Evolutionary conservation across 1,140 invertebrate genomes (phyloP), one percentile per base, ranked within the genome.

Genomic region (Drosophila ercepeae): DNA sequence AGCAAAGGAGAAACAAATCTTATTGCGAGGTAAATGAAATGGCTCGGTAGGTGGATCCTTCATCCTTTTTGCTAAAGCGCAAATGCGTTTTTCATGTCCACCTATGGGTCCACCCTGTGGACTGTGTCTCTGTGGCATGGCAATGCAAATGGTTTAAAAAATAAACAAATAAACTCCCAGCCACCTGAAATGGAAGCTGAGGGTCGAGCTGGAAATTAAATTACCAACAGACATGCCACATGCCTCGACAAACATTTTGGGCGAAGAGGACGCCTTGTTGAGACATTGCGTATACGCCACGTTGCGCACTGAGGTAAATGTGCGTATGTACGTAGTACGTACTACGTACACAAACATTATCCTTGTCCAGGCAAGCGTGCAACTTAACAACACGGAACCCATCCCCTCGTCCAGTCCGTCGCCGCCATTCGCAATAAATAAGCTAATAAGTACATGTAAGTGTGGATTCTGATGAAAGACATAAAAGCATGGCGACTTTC

Each of bases 261-360:
- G 16, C 27, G 59, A 23, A 83, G 46, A 44, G 39, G 46, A 60
- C 39, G 27, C 29, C 41, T 36, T 48, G 44, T 36, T 49, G 25
- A 45, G 50, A 75, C 72, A 52, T 59, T 81, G 76, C 81, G 81
- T 84, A 84, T 86, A 84, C 77, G 81, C 81, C 67, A 79, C 72
- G 81, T 59, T 76, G 71, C 61, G 65, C 76, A 86, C 75, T 59
- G 69, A 81, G 58, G 57, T 63, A 86, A 86, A 79, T 79, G 86
- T 73, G n/a, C n/a, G n/a, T n/a, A n/a, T n/a, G n/a, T n/a, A n/a
- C n/a, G n/a, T n/a, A n/a, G n/a, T n/a, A 27, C 27, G 9, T 23
- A 23, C 21, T 3, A 8, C 27, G 27, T 32, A 32, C 29, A 55
- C 72, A 52, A 51, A 63, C 57, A 79, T 86, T 86, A 79, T 86